Percentiles rank a stretch among this genome's conserved stretches.
Conservation (phyloP, 1,140 invertebrate genomes). For the Bombus balteatus region DNA sequence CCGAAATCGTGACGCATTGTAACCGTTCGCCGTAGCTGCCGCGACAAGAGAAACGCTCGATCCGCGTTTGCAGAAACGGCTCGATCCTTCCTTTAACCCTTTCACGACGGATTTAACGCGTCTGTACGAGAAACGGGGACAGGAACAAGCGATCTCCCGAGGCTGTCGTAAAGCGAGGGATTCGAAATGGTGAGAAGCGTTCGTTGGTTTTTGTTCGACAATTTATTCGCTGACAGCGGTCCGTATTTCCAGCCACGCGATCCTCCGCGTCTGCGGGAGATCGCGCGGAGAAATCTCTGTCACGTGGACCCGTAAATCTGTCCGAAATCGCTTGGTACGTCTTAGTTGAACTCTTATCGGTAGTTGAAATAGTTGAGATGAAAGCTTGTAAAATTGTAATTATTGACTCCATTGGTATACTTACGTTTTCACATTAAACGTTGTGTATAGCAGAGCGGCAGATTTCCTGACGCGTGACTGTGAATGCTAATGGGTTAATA, state of each 20-base stretch:
- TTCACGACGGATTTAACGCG: slow-evolving; percentile 38
- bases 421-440: no score
- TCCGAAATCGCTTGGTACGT: no score
- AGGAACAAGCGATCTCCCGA: slow-evolving; percentile 4
- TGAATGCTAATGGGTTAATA: no score
- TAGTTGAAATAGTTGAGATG: no score
- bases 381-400: no score
- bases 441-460: no score
- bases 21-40: not conserved
- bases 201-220: slow-evolving; percentile 23
- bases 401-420: no score
- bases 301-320: not conserved
- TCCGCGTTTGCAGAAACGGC: not conserved
- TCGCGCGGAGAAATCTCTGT: slow-evolving; percentile 15
- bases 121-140: slow-evolving; percentile 17
- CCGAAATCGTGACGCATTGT: slow-evolving; percentile 63
- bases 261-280: not conserved
- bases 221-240: slow-evolving; percentile 31
- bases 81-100: slow-evolving; percentile 28
- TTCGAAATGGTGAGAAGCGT: not conserved
- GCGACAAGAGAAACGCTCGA: slow-evolving; percentile 15
- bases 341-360: no score
- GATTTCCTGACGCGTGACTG: no score
- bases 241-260: slow-evolving; percentile 18
- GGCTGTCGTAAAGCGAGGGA: not conserved